A percentile compares a stretch with the other conserved stretches of the same genome.
Conservation (phyloP, 2,888 invertebrate genomes). For the Amiota communis region DNA sequence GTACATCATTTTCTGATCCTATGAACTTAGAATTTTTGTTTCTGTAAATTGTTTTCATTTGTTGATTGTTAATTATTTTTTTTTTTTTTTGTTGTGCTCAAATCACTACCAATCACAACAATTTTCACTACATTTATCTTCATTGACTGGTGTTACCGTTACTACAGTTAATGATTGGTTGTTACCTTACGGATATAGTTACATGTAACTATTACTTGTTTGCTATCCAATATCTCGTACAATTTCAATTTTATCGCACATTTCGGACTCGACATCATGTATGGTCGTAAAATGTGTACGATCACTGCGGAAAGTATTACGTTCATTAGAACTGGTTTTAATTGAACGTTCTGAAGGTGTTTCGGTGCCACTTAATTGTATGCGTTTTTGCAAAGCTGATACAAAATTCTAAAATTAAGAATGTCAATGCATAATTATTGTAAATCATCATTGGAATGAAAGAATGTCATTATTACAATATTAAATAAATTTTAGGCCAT, state of each 20-base stretch:
- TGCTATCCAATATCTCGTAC: slow-evolving; percentile 73
- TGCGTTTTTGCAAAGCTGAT: slow-evolving; percentile 84
- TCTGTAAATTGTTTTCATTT: not conserved
- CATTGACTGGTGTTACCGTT: not conserved
- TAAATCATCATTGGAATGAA: not conserved
- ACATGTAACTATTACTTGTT: slow-evolving; percentile 71
- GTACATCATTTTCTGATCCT: too few relatives aligned
- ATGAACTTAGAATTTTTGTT: not conserved
- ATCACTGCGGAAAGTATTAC: slow-evolving; percentile 85
- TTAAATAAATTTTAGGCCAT: too few relatives aligned
- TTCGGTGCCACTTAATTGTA: slow-evolving; percentile 77
- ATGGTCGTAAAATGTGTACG: slow-evolving; percentile 83
- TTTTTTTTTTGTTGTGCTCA: not conserved
- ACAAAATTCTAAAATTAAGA: slow-evolving; percentile 80
- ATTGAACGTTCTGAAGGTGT: slow-evolving; percentile 75
- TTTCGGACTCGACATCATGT: slow-evolving; percentile 79
- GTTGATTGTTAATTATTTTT: not conserved
- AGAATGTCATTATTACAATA: not conserved
- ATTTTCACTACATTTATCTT: not conserved
- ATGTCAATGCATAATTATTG: not conserved
- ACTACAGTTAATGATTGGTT: too few relatives aligned
- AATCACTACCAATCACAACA: not conserved
- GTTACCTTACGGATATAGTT: slow-evolving; percentile 64
- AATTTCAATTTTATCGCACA: slow-evolving; percentile 73
- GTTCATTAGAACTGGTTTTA: slow-evolving; percentile 78